Conservation (phyloP, 1,140 invertebrate species). For the Brachionus asplanchnoidis region DNA sequence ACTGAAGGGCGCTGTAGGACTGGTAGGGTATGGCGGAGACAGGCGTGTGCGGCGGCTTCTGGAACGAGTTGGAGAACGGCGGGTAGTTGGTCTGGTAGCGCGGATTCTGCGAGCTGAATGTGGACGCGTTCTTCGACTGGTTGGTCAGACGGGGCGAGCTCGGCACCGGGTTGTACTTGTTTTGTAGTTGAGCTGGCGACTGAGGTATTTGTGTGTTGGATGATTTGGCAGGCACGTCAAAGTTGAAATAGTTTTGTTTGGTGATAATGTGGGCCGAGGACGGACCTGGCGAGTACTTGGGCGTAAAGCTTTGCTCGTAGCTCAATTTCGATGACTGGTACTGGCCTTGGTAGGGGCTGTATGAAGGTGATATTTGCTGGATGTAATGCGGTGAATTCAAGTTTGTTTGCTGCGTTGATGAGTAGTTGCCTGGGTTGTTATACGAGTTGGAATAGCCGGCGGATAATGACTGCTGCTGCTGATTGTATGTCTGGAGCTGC, state of each 20-base stretch:
- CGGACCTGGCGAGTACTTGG: conserved; percentile 32
- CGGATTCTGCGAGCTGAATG: background rate
- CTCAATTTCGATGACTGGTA: background rate
- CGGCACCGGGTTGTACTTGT: background rate
- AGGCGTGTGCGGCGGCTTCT: background rate
- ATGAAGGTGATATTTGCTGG: conserved; percentile 17
- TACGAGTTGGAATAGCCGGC: background rate
- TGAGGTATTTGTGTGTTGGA: conserved; percentile 19
- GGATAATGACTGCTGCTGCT: conserved; percentile 30
- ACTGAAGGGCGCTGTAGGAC: background rate
- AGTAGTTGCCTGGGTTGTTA: conserved; percentile 15
- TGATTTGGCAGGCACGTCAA: conserved; percentile 1
- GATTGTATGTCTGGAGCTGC: background rate
- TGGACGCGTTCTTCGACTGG: background rate
- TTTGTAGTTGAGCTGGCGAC: background rate
- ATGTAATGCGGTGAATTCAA: conserved; percentile 25
- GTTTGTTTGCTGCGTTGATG: background rate
- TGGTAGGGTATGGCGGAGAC: conserved; percentile 17
- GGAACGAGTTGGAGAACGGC: background rate
- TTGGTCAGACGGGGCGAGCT: background rate
- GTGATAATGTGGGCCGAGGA: conserved; percentile 7
- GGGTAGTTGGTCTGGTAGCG: background rate
- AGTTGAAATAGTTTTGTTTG: conserved; percentile 32
- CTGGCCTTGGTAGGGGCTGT: background rate
- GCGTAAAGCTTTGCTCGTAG: conserved; percentile 35